Evolutionary conservation across 2,888 invertebrate species (phyloP).

Genomic region (Aspidapion aeneum): DNA sequence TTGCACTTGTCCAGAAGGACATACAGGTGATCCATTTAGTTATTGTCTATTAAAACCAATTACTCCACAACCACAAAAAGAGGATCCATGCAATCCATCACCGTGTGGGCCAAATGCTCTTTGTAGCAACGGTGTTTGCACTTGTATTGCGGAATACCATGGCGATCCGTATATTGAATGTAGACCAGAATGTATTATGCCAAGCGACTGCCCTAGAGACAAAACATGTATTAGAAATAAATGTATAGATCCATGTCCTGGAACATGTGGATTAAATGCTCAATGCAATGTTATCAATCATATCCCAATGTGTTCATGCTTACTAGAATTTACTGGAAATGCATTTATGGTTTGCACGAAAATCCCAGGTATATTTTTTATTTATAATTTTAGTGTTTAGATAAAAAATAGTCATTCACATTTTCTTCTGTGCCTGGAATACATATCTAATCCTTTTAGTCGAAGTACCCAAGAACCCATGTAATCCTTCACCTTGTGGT

Average conservation of each 20-base stretch:
- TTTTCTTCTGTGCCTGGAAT: not conserved
- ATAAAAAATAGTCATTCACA: not conserved
- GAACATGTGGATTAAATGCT: slow-evolving; percentile 69
- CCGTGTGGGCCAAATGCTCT: slow-evolving; percentile 83
- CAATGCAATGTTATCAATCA: slow-evolving; percentile 71
- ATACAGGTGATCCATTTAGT: slow-evolving; percentile 71
- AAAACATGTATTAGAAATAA: slow-evolving; percentile 65
- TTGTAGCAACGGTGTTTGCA: slow-evolving; percentile 76
- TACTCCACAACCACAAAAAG: slow-evolving; percentile 43
- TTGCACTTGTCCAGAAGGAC: slow-evolving; percentile 71
- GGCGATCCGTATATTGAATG: slow-evolving; percentile 73
- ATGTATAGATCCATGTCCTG: slow-evolving; percentile 64
- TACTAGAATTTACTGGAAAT: slow-evolving; percentile 63
- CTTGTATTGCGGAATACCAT: slow-evolving; percentile 71
- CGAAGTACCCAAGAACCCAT: slow-evolving; percentile 57
- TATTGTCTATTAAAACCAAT: slow-evolving; percentile 58
- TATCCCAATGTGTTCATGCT: slow-evolving; percentile 71
- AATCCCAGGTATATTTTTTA: slow-evolving; percentile 26
- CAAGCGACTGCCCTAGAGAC: slow-evolving; percentile 59
- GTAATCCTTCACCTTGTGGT: slow-evolving; percentile 71
- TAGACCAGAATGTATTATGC: slow-evolving; percentile 68
- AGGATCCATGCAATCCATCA: slow-evolving; percentile 69
- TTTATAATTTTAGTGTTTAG: not conserved
- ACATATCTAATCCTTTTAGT: slow-evolving; percentile 37
- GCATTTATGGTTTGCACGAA: slow-evolving; percentile 60